phyloP scores from a whole-genome alignment of 2,888 invertebrate species.

The Ypsolopha sequella region DNA sequence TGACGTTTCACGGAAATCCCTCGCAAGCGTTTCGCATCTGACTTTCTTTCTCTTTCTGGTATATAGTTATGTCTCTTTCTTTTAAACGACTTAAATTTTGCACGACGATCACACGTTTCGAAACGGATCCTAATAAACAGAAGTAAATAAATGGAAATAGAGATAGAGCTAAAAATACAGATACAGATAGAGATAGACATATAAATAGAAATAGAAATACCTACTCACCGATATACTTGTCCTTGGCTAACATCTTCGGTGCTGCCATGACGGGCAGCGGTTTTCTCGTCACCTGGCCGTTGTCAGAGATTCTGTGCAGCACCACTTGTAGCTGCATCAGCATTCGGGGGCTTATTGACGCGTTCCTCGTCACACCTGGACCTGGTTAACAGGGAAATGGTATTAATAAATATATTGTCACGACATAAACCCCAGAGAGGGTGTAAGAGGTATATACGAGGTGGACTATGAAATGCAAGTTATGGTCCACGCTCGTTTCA shows the following conservation, averaged over 20 bases:
- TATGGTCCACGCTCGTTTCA: too few relatives aligned
- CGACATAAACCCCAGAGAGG: not conserved
- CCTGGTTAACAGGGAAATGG: constrained; percentile 34
- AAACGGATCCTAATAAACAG: too few relatives aligned
- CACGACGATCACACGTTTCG: too few relatives aligned
- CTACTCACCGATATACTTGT: constrained; percentile 39
- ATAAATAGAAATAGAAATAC: too few relatives aligned
- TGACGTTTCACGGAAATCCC: too few relatives aligned
- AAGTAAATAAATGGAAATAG: too few relatives aligned
- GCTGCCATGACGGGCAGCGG: constrained; percentile 31
- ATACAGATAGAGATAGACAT: too few relatives aligned
- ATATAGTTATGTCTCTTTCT: too few relatives aligned
- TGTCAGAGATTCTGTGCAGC: constrained; percentile 22
- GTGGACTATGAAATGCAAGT: not conserved
- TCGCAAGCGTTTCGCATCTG: too few relatives aligned
- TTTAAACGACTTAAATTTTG: too few relatives aligned
- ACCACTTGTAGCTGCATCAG: constrained; percentile 33
- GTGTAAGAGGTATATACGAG: not conserved
- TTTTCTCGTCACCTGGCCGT: constrained; percentile 23
- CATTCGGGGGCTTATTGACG: constrained; percentile 28
- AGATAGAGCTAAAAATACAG: too few relatives aligned
- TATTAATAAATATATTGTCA: not conserved
- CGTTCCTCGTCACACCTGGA: constrained; percentile 45
- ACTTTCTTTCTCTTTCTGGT: too few relatives aligned
- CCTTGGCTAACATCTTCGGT: constrained; percentile 30